phyloP scores from a whole-genome alignment of 2,113 vertebrate genomes.

The Myrmecobius fasciatus region DNA sequence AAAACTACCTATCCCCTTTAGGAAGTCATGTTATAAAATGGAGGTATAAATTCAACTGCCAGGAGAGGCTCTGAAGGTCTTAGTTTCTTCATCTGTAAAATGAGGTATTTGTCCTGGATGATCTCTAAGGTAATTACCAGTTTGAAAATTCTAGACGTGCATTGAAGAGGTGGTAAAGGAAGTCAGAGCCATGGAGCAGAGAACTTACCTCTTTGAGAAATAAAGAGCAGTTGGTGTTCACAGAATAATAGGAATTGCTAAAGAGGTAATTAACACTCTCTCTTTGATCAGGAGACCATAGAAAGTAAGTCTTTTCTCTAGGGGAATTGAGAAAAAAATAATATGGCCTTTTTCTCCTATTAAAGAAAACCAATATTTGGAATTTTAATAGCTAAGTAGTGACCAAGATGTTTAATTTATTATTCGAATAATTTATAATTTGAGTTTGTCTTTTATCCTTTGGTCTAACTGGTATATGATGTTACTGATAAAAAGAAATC shows the following conservation, averaged over 20 bases:
- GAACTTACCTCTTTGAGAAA: conserved; percentile 36
- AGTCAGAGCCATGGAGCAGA: background rate
- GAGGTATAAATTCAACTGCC: background rate
- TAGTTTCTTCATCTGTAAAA: background rate
- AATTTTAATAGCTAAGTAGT: conserved; percentile 42
- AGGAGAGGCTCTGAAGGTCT: background rate
- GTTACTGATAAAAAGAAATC: background rate
- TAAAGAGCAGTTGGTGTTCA: conserved; percentile 60
- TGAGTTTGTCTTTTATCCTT: conserved; percentile 6
- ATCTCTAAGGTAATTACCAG: background rate
- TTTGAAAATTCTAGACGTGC: background rate
- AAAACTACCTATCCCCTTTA: background rate
- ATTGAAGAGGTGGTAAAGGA: background rate
- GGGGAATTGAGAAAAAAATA: conserved; percentile 17
- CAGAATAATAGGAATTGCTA: conserved; percentile 33
- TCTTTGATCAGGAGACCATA: conserved; percentile 33
- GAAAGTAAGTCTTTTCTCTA: conserved; percentile 19
- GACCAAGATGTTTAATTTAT: conserved; percentile 31
- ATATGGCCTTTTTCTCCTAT: conserved; percentile 18
- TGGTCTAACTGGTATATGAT: background rate
- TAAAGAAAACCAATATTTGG: conserved; percentile 15
- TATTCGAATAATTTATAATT: background rate
- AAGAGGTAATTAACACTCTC: conserved; percentile 64
- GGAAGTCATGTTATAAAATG: background rate
- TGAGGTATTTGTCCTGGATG: background rate